Evolutionary conservation across 2,113 vertebrate genomes (phyloP).

Genomic region (Takifugu flavidus): DNA sequence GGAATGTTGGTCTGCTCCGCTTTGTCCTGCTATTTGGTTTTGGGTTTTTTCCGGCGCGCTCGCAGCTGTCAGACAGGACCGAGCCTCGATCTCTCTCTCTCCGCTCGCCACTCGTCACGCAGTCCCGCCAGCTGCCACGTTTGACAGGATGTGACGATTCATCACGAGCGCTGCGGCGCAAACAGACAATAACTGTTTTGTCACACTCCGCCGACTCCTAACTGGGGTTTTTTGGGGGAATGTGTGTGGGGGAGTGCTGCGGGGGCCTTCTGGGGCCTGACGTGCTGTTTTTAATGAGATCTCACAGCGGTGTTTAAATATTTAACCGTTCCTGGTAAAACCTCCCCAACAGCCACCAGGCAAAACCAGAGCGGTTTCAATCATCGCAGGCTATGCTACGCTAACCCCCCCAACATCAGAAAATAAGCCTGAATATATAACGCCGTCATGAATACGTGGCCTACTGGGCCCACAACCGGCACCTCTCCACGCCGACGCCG

Average conservation of each 20-base stretch:
- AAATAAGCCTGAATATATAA: constrained; percentile 63
- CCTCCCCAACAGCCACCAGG: constrained; percentile 68
- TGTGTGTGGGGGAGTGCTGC: constrained; percentile 58
- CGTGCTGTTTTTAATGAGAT: constrained; percentile 78
- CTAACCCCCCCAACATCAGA: constrained; percentile 46
- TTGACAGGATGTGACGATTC: constrained; percentile 73
- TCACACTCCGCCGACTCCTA: constrained; percentile 74
- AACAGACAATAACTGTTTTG: constrained; percentile 79
- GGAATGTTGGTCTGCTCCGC: constrained; percentile 67
- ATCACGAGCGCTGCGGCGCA: constrained; percentile 63
- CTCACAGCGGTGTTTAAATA: constrained; percentile 79
- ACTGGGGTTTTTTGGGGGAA: constrained; percentile 63
- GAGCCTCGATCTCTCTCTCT: constrained; percentile 9
- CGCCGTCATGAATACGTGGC: constrained; percentile 45
- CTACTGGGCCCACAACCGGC: constrained; percentile 48
- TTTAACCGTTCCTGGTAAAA: constrained; percentile 76
- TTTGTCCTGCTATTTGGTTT: constrained; percentile 65
- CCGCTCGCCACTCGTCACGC: constrained; percentile 59
- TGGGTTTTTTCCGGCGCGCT: constrained; percentile 55
- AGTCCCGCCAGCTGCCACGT: constrained; percentile 63
- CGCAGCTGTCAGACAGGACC: constrained; percentile 65
- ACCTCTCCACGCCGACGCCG: constrained; percentile 38
- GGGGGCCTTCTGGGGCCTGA: constrained; percentile 61
- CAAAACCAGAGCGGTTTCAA: constrained; percentile 64
- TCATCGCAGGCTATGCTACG: constrained; percentile 51